Conservation (phyloP, 1,140 invertebrate species). For the Bactericera cockerelli region DNA sequence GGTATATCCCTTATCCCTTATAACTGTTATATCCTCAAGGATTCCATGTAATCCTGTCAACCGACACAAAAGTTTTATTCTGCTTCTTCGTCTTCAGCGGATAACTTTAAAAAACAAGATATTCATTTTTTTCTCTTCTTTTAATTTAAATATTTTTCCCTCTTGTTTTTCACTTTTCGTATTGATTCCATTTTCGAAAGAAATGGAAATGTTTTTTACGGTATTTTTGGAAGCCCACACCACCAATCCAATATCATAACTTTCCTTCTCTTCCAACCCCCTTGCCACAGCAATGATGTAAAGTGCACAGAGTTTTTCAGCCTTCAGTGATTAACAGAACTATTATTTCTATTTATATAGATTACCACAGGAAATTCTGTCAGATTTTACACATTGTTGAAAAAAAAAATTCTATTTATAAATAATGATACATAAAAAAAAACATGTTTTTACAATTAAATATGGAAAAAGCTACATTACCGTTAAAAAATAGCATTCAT, state of each 20-base stretch:
- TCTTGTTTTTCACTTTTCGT: not conserved
- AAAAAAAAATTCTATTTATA: no score
- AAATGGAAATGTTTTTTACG: not conserved
- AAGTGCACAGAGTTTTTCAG: not conserved
- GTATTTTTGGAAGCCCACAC: not conserved
- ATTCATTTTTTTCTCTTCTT: not conserved
- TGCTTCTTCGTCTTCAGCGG: not conserved
- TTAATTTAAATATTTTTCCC: constrained; percentile 7
- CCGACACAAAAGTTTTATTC: not conserved
- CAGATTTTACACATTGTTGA: no score
- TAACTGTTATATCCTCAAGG: not conserved
- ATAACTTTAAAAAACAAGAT: constrained; percentile 3
- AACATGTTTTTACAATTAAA: no score
- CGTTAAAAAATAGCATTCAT: no score
- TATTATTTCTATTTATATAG: not conserved
- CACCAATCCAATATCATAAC: no score
- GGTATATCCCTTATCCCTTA: not conserved
- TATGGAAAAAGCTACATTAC: no score
- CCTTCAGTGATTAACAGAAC: not conserved
- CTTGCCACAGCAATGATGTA: not conserved
- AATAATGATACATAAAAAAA: no score
- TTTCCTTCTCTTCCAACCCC: not conserved
- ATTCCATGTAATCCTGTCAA: not conserved
- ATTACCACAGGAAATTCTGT: no score
- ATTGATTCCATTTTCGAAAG: constrained; percentile 1